Base-by-base conservation (phyloP, 2,113 vertebrate genomes). In the Melanostigma gelatinosum region DNA sequence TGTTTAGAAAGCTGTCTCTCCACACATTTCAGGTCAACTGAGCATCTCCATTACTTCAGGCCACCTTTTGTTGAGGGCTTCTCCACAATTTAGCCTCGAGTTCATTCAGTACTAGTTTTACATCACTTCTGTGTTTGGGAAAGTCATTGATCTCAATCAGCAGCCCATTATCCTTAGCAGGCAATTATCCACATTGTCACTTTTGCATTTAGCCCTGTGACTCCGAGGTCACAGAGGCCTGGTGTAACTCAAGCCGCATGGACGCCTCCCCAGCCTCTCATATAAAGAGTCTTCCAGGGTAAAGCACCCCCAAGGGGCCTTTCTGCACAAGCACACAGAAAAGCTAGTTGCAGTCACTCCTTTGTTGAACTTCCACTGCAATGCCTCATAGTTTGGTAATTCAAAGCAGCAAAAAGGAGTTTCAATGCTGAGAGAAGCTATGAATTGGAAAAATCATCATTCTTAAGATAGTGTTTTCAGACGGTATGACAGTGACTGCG, bases 171-270 rank as follows among this genome's bases (percentile, higher is more conserved):
- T 96, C 95, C 96, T 96, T 93, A 98, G 93, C 94, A 93, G 94
- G 94, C 96, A 98, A 96, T 98, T 97, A 97, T 97, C 96, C 95
- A 95, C 96, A 96, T 96, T 97, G 97, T 97, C 97, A 97, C 97
- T 97, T 97, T 97, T 97, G 95, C 92, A 40, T 97, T 97, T 97
- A 96, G 95, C 96, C 96, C 94, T 92, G 91, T 95, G 96, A 97
- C 96, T 96, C 42, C 34, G 85, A 84, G 96, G 96, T 96, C 96
- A 94, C 71, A 40, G 94, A 93, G 94, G 94, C 95, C 94, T 93
- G 92, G 95, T 89, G 96, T 96, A 97, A 97, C 95, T 94, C 93
- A 96, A 97, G 95, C 94, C 90, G 88, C 87, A 90, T 95, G 95
- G 75, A 96, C 93, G 94, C 95, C 96, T 96, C 94, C 95, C 96